phyloP scores from a whole-genome alignment of 2,797 vertebrate species.

The Psittacula echo region DNA sequence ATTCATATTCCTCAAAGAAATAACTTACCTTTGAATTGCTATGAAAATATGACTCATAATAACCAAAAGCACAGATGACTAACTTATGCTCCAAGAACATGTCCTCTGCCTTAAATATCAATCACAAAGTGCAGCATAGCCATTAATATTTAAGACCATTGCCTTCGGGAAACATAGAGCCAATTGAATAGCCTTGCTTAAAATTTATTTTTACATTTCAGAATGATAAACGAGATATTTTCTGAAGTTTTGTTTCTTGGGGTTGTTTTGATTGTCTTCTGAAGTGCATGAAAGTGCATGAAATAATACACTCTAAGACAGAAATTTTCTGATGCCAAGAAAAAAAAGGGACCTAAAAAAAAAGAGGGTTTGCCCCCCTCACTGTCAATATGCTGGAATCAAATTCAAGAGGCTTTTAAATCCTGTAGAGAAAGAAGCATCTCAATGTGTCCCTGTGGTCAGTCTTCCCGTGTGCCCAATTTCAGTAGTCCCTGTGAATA shows the following conservation, averaged over 20 bases:
- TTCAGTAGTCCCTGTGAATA: background rate
- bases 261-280: background rate
- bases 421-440: background rate
- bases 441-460: background rate
- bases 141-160: conserved; percentile 6
- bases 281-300: background rate
- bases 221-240: background rate
- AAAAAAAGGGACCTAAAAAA: accelerated
- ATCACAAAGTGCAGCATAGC: background rate
- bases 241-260: background rate
- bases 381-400: background rate
- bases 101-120: conserved; percentile 2
- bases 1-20: background rate
- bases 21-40: background rate
- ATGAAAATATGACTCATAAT: background rate
- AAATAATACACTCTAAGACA: background rate
- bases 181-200: background rate
- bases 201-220: conserved; percentile 3
- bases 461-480: accelerated
- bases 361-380: background rate
- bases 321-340: background rate
- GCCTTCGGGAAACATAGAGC: accelerated
- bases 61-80: background rate
- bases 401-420: background rate
- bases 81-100: background rate